These are phyloP conservation scores for Uria lomvia DNA, from an alignment of 2,113 vertebrate species.

Conservation along the genomic window DNA sequence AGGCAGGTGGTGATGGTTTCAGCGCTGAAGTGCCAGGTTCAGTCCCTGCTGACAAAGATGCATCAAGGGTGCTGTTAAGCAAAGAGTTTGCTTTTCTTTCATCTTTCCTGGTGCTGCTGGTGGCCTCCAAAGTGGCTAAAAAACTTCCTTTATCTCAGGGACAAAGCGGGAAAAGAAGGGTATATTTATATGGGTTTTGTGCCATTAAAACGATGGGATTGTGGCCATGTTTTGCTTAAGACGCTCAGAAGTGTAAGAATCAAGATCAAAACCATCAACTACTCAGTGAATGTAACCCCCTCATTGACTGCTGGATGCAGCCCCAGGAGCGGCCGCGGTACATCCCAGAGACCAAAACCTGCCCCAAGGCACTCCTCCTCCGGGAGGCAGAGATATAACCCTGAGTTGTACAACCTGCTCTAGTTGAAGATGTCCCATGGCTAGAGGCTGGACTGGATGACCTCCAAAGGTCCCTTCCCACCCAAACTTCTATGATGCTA, in stretches of 20 bases:
- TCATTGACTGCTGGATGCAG: accelerated
- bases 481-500: neutral
- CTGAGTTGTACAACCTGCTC: neutral
- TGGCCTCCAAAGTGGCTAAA: neutral
- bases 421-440: neutral
- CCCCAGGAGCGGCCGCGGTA: neutral
- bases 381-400: no score
- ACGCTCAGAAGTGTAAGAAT: neutral
- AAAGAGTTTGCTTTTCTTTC: neutral
- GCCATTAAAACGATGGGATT: neutral
- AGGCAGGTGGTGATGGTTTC: neutral
- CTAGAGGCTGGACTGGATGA: neutral
- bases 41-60: neutral
- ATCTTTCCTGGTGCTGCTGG: neutral
- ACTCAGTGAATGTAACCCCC: neutral
- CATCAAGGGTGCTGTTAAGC: neutral
- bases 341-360: neutral
- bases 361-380: neutral
- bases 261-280: no score
- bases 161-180: no score
- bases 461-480: neutral
- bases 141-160: neutral
- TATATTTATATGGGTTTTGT: neutral
- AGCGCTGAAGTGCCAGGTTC: neutral
- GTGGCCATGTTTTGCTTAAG: neutral